A percentile compares a stretch with the other conserved stretches of the same genome.
These are phyloP conservation scores for Meriones psammophilus DNA, from an alignment of 2,797 vertebrate species.

Conservation along the genomic window DNA sequence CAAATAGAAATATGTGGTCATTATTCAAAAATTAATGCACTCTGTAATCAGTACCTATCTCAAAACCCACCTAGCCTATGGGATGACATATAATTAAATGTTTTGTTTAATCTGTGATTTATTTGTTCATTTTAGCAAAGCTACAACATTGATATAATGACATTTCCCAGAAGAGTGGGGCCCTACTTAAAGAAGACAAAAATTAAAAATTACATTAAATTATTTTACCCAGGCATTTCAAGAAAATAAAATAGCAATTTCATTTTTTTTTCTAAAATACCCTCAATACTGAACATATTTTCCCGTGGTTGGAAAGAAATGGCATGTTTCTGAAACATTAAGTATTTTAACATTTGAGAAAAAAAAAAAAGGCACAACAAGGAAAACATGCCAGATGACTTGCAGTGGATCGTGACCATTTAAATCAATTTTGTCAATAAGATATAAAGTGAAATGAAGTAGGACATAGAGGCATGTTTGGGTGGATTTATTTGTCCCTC, in stretches of 20 bases:
- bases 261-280: constrained; percentile 17
- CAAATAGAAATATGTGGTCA: not conserved
- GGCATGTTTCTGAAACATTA: constrained; percentile 1
- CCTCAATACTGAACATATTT: not conserved
- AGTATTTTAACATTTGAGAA: not conserved
- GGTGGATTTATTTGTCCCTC: constrained; percentile 48
- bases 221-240: not conserved
- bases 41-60: not conserved
- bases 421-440: constrained; percentile 67
- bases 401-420: constrained; percentile 22
- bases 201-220: not conserved
- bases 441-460: constrained; percentile 55
- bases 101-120: not conserved
- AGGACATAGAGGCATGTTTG: constrained; percentile 44
- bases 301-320: not conserved
- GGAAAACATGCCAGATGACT: not conserved
- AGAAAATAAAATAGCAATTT: constrained; percentile 2
- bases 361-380: not conserved
- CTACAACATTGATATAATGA: not conserved
- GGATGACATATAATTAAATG: not conserved
- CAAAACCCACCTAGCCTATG: not conserved
- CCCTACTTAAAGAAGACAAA: not conserved
- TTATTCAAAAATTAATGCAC: not conserved
- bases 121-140: not conserved
- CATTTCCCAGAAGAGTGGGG: not conserved